Evolutionary conservation across 2,888 invertebrate genomes (phyloP).

Genomic region (Temnothorax ravouxi): DNA sequence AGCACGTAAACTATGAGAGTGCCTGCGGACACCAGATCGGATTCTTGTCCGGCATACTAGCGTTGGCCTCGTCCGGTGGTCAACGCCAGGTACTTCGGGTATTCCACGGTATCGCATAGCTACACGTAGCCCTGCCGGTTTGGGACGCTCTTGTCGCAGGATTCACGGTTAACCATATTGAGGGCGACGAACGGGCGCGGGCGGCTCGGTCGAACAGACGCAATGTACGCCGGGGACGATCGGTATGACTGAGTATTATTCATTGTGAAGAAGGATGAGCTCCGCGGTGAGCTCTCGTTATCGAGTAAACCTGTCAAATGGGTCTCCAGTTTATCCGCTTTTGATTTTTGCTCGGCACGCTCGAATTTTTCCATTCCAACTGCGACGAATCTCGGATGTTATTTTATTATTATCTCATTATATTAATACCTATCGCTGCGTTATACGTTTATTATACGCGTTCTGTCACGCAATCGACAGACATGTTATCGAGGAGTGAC

Average conservation of each 20-base stretch:
- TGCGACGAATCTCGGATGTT: not conserved
- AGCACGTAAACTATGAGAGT: constrained; percentile 78
- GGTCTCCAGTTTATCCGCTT: not conserved
- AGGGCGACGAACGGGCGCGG: constrained; percentile 44
- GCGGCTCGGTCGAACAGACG: constrained; percentile 20
- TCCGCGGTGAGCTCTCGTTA: not conserved
- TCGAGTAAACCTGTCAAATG: not conserved
- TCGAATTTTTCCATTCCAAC: not conserved
- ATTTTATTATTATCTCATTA: not conserved
- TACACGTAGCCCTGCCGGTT: constrained; percentile 65
- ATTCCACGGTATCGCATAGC: constrained; percentile 73
- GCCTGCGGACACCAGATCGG: constrained; percentile 75
- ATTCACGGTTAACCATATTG: constrained; percentile 71
- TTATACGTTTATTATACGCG: not conserved
- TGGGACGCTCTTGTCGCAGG: constrained; percentile 63
- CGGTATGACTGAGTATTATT: not conserved
- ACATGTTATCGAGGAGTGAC: constrained; percentile 16
- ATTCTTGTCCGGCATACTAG: constrained; percentile 77
- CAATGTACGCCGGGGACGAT: constrained; percentile 1
- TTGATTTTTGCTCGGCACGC: not conserved
- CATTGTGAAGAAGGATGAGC: constrained; percentile 3
- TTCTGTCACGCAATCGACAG: not conserved
- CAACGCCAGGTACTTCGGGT: constrained; percentile 67
- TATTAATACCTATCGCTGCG: not conserved
- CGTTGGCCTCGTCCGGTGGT: constrained; percentile 59